These are phyloP conservation scores for Calephelis nemesis DNA, from an alignment of 1,140 invertebrate species.

Conservation along the genomic window DNA sequence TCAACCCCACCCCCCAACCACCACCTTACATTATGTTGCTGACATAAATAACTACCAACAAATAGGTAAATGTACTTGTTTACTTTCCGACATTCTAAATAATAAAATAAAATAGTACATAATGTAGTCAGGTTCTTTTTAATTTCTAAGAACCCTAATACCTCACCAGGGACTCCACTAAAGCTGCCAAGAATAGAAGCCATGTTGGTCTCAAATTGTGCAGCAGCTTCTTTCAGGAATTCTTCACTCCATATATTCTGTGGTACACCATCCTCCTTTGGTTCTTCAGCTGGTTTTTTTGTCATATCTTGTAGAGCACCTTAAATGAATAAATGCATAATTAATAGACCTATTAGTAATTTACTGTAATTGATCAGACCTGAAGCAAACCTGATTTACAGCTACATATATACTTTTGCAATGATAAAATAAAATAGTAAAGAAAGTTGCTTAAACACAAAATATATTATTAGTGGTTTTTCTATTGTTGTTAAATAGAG, in stretches of 20 bases:
- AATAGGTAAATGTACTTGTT: no score
- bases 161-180: conserved; percentile 62
- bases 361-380: no score
- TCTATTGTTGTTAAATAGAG: no score
- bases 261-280: conserved; percentile 41
- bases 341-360: background rate
- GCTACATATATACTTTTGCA: no score
- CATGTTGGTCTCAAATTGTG: conserved; percentile 82
- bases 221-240: conserved; percentile 81
- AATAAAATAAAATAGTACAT: conserved; percentile 20
- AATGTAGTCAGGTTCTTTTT: background rate
- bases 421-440: no score
- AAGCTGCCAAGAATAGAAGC: conserved; percentile 76
- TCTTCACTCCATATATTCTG: conserved; percentile 81
- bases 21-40: no score
- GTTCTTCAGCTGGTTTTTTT: conserved; percentile 50
- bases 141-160: conserved; percentile 14
- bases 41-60: no score
- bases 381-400: no score
- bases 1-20: no score
- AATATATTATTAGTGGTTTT: no score
- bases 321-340: conserved; percentile 36
- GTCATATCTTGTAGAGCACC: conserved; percentile 81
- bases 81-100: no score
- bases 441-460: no score